Evolutionary conservation across 2,797 vertebrate genomes (phyloP).

Genomic region (Pseudochirops cupreus): DNA sequence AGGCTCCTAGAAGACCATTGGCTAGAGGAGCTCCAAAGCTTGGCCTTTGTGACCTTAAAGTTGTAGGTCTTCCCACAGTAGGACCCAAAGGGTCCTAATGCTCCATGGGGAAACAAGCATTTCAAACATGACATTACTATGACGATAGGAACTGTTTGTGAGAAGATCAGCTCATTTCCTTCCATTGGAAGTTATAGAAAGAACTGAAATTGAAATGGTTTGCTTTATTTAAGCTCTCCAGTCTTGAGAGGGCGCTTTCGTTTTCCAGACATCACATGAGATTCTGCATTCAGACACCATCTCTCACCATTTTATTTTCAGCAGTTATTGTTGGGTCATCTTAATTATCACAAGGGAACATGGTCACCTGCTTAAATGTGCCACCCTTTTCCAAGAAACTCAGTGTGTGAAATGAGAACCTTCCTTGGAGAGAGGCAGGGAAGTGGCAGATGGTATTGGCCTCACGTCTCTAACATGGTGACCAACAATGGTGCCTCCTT

Average conservation of each 20-base stretch:
- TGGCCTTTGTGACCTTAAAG: not conserved
- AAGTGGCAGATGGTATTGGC: not conserved
- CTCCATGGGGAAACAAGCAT: not conserved
- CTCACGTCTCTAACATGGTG: not conserved
- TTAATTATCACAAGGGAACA: not conserved
- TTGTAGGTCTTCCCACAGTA: not conserved
- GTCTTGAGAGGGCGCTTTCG: rapidly evolving
- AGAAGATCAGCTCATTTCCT: not conserved
- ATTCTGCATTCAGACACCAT: not conserved
- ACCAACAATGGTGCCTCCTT: not conserved
- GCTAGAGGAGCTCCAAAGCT: not conserved
- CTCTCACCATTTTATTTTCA: not conserved
- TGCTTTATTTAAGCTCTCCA: not conserved
- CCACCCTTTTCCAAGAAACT: not conserved
- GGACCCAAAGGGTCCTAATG: not conserved
- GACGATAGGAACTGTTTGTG: not conserved
- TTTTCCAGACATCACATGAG: not conserved
- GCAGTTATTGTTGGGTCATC: not conserved
- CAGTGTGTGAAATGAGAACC: not conserved
- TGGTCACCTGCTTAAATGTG: not conserved
- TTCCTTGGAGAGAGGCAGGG: not conserved
- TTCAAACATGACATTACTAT: not conserved
- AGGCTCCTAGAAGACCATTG: not conserved
- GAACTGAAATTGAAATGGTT: not conserved
- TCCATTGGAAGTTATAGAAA: not conserved